Conservation (phyloP, 1,140 invertebrate genomes). For the Drosophila melanogaster region DNA sequence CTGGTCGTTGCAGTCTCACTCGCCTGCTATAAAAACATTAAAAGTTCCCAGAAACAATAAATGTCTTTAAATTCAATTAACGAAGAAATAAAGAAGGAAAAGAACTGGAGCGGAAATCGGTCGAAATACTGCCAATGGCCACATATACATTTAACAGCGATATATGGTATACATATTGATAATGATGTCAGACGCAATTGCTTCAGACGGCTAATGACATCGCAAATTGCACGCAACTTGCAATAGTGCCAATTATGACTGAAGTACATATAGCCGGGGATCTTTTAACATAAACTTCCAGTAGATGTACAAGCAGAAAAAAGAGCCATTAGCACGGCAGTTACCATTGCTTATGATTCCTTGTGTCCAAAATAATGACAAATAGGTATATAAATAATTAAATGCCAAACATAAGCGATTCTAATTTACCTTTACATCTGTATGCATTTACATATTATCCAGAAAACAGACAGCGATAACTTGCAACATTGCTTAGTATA, state of each 20-base stretch:
- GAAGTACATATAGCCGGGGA: background rate
- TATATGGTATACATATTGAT: slow-evolving; percentile 7
- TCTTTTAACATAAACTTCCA: background rate
- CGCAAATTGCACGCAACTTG: slow-evolving; percentile 60
- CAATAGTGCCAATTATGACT: slow-evolving; percentile 5
- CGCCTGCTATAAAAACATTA: slow-evolving; percentile 18
- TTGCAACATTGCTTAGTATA: too few relatives aligned
- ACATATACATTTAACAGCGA: background rate
- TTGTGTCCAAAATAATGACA: background rate
- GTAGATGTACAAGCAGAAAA: background rate
- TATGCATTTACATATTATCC: too few relatives aligned
- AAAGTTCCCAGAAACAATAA: background rate
- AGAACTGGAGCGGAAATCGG: slow-evolving; percentile 72
- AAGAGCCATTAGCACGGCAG: background rate
- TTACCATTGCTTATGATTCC: background rate
- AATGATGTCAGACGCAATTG: slow-evolving; percentile 54
- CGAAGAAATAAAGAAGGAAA: slow-evolving; percentile 18
- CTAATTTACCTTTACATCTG: too few relatives aligned
- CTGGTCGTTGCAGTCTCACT: slow-evolving; percentile 24
- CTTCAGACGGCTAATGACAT: slow-evolving; percentile 58
- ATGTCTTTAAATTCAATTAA: slow-evolving; percentile 7
- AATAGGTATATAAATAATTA: background rate
- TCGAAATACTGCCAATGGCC: slow-evolving; percentile 6
- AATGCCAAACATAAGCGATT: too few relatives aligned
- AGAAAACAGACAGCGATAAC: too few relatives aligned